Evolutionary conservation across 1,140 invertebrate species (phyloP).

Genomic region (Drosophila lini): DNA sequence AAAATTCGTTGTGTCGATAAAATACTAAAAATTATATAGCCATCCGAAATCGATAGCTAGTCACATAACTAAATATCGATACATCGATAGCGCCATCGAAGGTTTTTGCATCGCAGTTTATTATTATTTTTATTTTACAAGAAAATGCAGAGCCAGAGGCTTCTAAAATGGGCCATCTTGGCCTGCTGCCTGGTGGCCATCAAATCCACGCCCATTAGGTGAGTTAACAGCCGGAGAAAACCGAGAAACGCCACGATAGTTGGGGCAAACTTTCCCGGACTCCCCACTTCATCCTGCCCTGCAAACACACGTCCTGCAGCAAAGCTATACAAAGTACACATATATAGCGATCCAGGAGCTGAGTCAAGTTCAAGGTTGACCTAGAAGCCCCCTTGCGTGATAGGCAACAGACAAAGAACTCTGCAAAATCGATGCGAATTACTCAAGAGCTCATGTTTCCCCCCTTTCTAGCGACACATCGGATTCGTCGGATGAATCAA

Average conservation of each 20-base stretch:
- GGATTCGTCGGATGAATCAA: conserved; percentile 41
- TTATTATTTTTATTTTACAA: conserved; percentile 43
- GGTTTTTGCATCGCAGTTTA: conserved; percentile 29
- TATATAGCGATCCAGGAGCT: conserved; percentile 2
- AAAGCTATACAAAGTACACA: neutral
- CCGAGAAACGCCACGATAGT: neutral
- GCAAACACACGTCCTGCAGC: neutral
- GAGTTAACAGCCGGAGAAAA: conserved; percentile 3
- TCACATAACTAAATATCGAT: neutral
- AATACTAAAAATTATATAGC: neutral
- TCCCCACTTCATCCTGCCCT: conserved; percentile 7
- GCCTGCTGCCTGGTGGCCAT: conserved; percentile 26
- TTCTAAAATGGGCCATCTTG: conserved; percentile 32
- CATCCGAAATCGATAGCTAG: neutral
- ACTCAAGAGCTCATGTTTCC: conserved; percentile 7
- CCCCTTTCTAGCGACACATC: conserved; percentile 32
- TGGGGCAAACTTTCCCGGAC: conserved; percentile 2
- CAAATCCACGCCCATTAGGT: conserved; percentile 35
- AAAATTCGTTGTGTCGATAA: neutral
- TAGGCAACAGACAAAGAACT: neutral
- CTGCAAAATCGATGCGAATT: conserved; percentile 1
- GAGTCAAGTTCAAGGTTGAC: conserved; percentile 48
- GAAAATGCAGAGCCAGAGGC: conserved; percentile 37
- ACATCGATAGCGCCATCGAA: neutral
- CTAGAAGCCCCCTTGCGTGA: conserved; percentile 5